Base-by-base conservation (phyloP, 2,113 vertebrate species). In the Semnornis frantzii region DNA sequence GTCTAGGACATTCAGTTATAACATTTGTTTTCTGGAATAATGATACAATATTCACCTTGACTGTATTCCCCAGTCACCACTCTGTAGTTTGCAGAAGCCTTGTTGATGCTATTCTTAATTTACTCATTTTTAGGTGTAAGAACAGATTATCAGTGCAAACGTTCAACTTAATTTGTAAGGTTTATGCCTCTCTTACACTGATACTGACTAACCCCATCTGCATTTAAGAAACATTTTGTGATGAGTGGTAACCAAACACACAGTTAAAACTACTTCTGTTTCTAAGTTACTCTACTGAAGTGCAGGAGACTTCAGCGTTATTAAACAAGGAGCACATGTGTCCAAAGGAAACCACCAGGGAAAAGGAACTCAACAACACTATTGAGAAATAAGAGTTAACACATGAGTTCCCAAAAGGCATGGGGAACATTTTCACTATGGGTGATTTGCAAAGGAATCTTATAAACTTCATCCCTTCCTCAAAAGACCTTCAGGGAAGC, bases 111-210 rank as follows among this genome's bases (percentile, higher is more conserved):
- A 30, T 85, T 75, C 88, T 83, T 70, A 46, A 85, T 80, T 71
- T 64, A 81, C 46, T 94, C 78, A 82, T 76, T 95, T 92, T 90
- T 54, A 92, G 59, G 74, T 46, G 74, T n/a, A 50, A 95, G 81
- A 96, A 89, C 54, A 90, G 66, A 68, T 69, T 48, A 93, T 74
- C 77, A 74, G 57, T 52, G 59, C 77, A 87, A 79, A 91, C 91
- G 33, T 76, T 57, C 82, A 95, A 66, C 30, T 70, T 75, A 15
- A 28, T 17, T 18, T 33, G 28, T 33, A 82, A 71, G 10, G 25
- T 92, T 85, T 58, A 65, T 80, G 48, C 37, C 25, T 60, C 69
- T 81, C 90, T 54, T 55, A 63, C 34, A 34, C 5, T 8, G 46
- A 59, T 74, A 60, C 82, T 30, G 66, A 48, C 66, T 74, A 91